phyloP scores from a whole-genome alignment of 1,140 invertebrate genomes.

The Rhizoglyphus robini region DNA sequence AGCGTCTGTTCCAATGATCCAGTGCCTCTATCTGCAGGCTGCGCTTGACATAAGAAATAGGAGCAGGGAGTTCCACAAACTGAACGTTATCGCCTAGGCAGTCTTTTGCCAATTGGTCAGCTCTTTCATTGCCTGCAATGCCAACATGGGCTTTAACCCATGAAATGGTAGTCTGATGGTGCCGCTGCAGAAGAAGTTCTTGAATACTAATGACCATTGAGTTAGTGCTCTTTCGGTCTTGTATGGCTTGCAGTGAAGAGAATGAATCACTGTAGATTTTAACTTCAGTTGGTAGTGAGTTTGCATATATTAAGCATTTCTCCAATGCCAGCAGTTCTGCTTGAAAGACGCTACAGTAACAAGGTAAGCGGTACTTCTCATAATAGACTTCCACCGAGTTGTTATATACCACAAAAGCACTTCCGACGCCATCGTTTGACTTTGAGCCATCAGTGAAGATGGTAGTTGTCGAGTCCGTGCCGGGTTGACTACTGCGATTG shows the following conservation, averaged over 20 bases:
- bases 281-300: background rate
- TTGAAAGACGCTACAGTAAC: slow-evolving; percentile 8
- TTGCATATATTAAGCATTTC: background rate
- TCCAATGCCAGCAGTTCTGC: background rate
- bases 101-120: slow-evolving; percentile 1
- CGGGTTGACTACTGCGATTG: background rate
- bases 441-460: slow-evolving; percentile 16
- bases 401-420: background rate
- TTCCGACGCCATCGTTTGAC: background rate
- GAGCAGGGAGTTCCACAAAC: background rate
- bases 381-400: background rate
- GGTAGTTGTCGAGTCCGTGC: background rate
- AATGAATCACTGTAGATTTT: slow-evolving; percentile 12
- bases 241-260: background rate
- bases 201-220: background rate
- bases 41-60: background rate
- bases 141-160: slow-evolving; percentile 17
- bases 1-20: background rate
- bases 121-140: slow-evolving; percentile 1
- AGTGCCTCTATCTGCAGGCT: background rate
- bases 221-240: background rate
- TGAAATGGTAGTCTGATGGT: background rate
- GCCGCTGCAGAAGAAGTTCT: background rate
- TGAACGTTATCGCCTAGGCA: background rate
- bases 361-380: background rate